These are phyloP conservation scores for Hirudo medicinalis DNA, from an alignment of 1,140 invertebrate genomes.

Conservation along the genomic window DNA sequence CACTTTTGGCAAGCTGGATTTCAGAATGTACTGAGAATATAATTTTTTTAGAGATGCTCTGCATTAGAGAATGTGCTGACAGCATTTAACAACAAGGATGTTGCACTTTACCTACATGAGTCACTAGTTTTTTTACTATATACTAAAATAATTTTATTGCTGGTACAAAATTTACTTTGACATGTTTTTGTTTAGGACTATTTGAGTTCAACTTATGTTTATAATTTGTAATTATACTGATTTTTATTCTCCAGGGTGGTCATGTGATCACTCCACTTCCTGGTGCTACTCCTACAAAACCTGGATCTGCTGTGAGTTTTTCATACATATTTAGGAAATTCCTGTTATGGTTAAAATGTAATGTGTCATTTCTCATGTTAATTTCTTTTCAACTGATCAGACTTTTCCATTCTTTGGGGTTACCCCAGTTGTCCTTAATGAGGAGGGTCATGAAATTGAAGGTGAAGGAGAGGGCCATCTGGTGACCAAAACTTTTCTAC, in stretches of 20 bases:
- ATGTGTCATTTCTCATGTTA: no score
- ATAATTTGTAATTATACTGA: slow-evolving; percentile 8
- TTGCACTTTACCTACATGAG: no score
- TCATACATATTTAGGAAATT: no score
- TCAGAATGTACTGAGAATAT: no score
- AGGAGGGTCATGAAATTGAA: slow-evolving; percentile 69
- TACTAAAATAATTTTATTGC: no score
- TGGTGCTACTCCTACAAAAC: slow-evolving; percentile 86
- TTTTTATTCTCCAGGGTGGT: slow-evolving; percentile 35
- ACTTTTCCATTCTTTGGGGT: slow-evolving; percentile 94
- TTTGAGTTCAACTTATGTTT: background rate
- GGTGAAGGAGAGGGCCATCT: slow-evolving; percentile 84
- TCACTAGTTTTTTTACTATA: no score
- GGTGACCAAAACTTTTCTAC: slow-evolving; percentile 37
- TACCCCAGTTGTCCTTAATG: slow-evolving; percentile 68
- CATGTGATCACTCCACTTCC: slow-evolving; percentile 81
- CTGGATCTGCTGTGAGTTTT: slow-evolving; percentile 75
- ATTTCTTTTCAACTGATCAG: slow-evolving; percentile 41
- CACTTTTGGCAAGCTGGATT: no score
- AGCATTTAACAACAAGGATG: background rate
- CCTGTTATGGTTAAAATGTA: no score
- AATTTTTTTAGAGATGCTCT: no score
- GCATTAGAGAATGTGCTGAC: background rate
- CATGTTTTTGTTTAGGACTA: background rate
- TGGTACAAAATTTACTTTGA: no score